Evolutionary conservation across 2,113 vertebrate genomes (phyloP), one percentile per base, ranked within the genome.

Genomic region (Etheostoma spectabile): DNA sequence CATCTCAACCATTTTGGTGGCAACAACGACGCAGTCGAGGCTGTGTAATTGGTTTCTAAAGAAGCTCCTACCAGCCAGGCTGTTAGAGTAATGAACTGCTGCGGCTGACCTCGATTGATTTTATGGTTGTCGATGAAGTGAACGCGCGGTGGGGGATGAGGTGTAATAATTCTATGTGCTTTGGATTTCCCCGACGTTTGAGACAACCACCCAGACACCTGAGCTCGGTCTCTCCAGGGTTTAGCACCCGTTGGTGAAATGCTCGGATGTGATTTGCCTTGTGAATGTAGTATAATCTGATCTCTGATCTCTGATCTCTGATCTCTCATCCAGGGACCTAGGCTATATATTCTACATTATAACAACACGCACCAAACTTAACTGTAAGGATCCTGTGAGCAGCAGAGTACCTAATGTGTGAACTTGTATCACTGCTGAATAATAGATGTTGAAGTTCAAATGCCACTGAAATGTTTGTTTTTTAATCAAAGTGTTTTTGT

Each of bases 1-100:
- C 53, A 21, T 48, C 80, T 83, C 71, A 7, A 67, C 59, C 80
- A 64, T 87, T 82, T 77, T 62, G 48, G 24, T 24, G 69, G 8
- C 38, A 12, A 46, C 72, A 63, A 33, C 35, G 46, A 18, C 22
- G 3, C 53, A 48, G 27, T 10, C 8, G 42, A 45, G 65, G 19
- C 62, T 59, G 33, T 11, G 33, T 11, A 42, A 42, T 38, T 2
- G 38, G 35, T 10, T 38, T 10, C 38, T 38, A 11, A 11, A 42
- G 38, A 11, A 42, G 38, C 38, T 42, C 38, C 38, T 11, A 3
- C 10, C 38, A 42, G 38, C 38, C 38, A 42, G 38, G 38, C 38
- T 42, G 38, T 42, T 10, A 3, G 38, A 11, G 10, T 11, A 11
- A 11, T 11, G 24, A 51, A 2, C 61, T 16, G 70, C 42, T 3